Evolutionary conservation across 2,797 vertebrate species (phyloP), one percentile per base, ranked within the genome.

Genomic region (Ciconia nigra): DNA sequence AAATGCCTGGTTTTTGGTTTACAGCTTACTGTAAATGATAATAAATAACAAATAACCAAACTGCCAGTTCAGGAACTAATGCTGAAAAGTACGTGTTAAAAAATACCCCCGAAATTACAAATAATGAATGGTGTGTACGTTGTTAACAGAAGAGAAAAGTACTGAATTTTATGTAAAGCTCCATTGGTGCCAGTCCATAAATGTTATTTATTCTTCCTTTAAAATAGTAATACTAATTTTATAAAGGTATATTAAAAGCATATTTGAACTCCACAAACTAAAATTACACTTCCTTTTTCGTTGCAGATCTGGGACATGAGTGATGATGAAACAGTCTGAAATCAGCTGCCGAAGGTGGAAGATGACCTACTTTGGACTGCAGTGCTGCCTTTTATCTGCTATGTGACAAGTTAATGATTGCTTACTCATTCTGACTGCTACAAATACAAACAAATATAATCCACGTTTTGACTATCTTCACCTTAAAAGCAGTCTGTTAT

Each of bases 301-400:
- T 96, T 90, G 26, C 97, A 99, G 99, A 99, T 99, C 92, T 99
- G 99, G 99, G 99, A 99, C 95, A 99, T 99, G 99, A 99, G 99
- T 5, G 99, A 99, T 20, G 99, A 99, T 15, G 99, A 99, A 97
- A 99, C 99, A 54, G 94, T 99, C 84, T 99, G 98, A 99, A 22
- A 52, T 59, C 63, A 57, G 41, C 33, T 41, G 87, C 44, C 46
- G 58, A 42, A 93, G 91, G 67, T 83, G 57, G 90, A 96, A 69
- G 96, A 90, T 80, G 76, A 62, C 88, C 65, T 58, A 11, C 89
- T 83, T 81, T 29, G 87, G 59, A n/a, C 41, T 71, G 82, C 69
- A 54, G 58, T 5, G 21, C 84, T 85, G 87, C 92, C 86, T 95
- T 97, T 96, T 57, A 65, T 90, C 93, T 87, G 17, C 59, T 62